Evolutionary conservation across 2,797 vertebrate genomes (phyloP), one percentile per base, ranked within the genome.

Genomic region (Tarsius wallacei): DNA sequence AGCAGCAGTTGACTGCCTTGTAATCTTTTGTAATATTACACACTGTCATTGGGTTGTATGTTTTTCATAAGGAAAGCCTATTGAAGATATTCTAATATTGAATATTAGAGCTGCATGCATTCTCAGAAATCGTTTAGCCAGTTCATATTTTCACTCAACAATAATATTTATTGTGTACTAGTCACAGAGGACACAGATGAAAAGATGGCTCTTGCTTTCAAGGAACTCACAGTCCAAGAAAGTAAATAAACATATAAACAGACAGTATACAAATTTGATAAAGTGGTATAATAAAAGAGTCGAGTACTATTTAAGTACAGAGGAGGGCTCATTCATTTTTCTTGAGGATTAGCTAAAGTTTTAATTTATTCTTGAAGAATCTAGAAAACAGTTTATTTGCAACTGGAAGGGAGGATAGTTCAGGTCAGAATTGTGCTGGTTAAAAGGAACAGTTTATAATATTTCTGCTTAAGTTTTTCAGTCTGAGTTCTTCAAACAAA

Each of bases 401-500:
- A 21, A 87, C 77, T 93, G 77, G 36, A 64, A 95, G 57, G 47
- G 88, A 86, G 21, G 9, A 11, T 76, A 53, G 89, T 76, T 96
- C 51, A 83, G 36, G 28, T 89, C 42, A 93, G 7, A 14, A 66
- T 59, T 73, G 3, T 80, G 33, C 93, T 88, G 13, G 7, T 91
- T 92, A 80, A 86, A 88, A 73, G n/a, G n/a, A 82, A 91, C 47
- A 91, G 24, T 73, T 91, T 51, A 73, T 24, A 96, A 24, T 61
- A 73, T 90, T 93, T 83, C 77, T 81, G 17, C 33, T 76, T 82
- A 87, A 47, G 47, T 26, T 68, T 94, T 88, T 81, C 31, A 55
- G 22, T 83, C 59, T 82, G 21, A 83, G 19, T 93, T 96, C 51
- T 96, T 90, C 86, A 87, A 87, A 77, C 71, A 92, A 84, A 78